Evolutionary conservation across 1,140 invertebrate species (phyloP).

Genomic region (Formica exsecta): DNA sequence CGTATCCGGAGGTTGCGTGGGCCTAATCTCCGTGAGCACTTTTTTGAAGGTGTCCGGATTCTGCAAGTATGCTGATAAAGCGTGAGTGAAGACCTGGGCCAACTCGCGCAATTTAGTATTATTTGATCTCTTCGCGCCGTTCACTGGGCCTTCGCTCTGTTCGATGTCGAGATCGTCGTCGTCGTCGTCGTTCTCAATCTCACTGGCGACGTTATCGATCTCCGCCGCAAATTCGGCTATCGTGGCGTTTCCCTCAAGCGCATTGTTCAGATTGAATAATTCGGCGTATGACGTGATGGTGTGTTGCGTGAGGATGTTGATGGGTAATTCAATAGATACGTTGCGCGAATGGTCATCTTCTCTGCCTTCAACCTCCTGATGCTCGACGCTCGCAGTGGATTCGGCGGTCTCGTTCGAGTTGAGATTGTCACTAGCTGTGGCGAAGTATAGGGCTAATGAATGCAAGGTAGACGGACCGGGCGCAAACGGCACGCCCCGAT

Average conservation of each 20-base stretch:
- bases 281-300: constrained; percentile 83
- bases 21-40: constrained; percentile 91
- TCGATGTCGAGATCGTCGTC: constrained; percentile 88
- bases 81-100: constrained; percentile 93
- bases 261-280: constrained; percentile 85
- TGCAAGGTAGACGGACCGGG: constrained; percentile 92
- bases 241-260: constrained; percentile 82
- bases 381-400: constrained; percentile 74
- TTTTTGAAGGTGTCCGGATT: constrained; percentile 93
- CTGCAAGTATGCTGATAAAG: constrained; percentile 92
- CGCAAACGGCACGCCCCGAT: constrained; percentile 69
- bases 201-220: constrained; percentile 80
- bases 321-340: constrained; percentile 78
- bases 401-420: constrained; percentile 83
- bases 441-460: constrained; percentile 92
- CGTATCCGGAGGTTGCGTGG: constrained; percentile 90
- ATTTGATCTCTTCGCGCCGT: constrained; percentile 85
- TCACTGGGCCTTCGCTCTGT: constrained; percentile 88
- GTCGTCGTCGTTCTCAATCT: constrained; percentile 73
- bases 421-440: constrained; percentile 89
- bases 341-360: constrained; percentile 59
- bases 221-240: constrained; percentile 80
- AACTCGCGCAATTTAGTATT: constrained; percentile 91
- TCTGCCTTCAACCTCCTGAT: constrained; percentile 62
- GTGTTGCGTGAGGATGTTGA: constrained; percentile 81